Conservation (phyloP, 2,797 vertebrate genomes). For the Neomorphus geoffroyi region DNA sequence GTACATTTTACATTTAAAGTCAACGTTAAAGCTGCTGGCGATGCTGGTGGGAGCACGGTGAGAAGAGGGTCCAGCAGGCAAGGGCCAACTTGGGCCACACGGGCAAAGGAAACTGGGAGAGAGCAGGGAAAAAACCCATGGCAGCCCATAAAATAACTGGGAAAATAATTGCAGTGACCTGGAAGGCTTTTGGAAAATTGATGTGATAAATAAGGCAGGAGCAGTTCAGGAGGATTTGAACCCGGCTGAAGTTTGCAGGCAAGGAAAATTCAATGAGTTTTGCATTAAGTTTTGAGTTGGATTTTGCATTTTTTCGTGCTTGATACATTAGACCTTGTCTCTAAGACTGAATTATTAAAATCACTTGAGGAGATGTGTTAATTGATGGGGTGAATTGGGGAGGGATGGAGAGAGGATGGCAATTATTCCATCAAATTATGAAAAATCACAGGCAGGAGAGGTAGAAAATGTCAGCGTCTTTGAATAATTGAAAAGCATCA, state of each 20-base stretch:
- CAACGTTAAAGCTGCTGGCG: not conserved
- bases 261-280: not conserved
- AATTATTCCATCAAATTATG: not conserved
- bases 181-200: not conserved
- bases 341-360: not conserved
- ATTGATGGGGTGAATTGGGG: not conserved
- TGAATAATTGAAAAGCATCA: not conserved
- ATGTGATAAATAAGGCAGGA: not conserved
- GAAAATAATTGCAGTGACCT: not conserved
- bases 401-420: not conserved
- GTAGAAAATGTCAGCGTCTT: not conserved
- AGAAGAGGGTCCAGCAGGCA: not conserved
- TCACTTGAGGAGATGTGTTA: conserved; percentile 9
- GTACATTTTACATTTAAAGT: not conserved
- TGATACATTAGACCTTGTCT: not conserved
- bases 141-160: not conserved
- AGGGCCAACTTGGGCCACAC: not conserved
- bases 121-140: not conserved
- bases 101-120: not conserved
- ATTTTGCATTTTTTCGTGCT: not conserved
- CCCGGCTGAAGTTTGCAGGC: not conserved
- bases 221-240: not conserved
- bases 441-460: not conserved
- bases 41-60: not conserved
- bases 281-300: not conserved